These are phyloP conservation scores for Agelastica alni DNA, from an alignment of 2,888 invertebrate species.

Conservation along the genomic window DNA sequence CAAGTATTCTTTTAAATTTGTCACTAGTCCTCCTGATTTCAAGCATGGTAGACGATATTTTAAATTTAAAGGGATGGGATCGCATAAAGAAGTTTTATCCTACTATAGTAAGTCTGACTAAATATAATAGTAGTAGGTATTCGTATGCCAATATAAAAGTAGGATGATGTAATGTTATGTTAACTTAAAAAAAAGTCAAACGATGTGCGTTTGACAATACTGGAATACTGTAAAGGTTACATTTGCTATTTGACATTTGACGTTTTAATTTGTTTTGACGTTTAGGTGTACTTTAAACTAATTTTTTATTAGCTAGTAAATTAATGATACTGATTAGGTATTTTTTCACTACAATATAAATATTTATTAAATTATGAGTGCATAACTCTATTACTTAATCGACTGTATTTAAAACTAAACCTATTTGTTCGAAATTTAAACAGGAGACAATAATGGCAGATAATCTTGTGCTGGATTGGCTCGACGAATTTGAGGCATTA, in stretches of 20 bases:
- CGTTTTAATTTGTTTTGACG: slow-evolving; percentile 20
- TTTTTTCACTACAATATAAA: slow-evolving; percentile 1
- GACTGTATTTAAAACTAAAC: neutral
- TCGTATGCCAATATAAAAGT: too few relatives aligned
- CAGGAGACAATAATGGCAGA: slow-evolving; percentile 52
- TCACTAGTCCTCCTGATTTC: neutral
- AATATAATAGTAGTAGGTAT: neutral
- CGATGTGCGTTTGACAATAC: too few relatives aligned
- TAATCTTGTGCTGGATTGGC: slow-evolving; percentile 76
- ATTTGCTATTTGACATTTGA: slow-evolving; percentile 12
- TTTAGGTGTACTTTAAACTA: slow-evolving; percentile 19
- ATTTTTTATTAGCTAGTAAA: slow-evolving; percentile 18
- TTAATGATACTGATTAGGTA: slow-evolving; percentile 11
- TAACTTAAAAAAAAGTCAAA: too few relatives aligned
- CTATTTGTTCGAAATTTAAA: slow-evolving; percentile 5
- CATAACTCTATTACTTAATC: slow-evolving; percentile 7
- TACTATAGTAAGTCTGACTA: slow-evolving; percentile 8
- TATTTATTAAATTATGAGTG: slow-evolving; percentile 13
- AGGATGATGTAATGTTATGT: too few relatives aligned
- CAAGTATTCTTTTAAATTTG: neutral
- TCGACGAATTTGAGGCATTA: slow-evolving; percentile 75
- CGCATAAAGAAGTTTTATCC: slow-evolving; percentile 4
- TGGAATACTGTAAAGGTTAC: slow-evolving; percentile 7
- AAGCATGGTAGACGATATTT: slow-evolving; percentile 5
- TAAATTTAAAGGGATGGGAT: neutral